Evolutionary conservation across 2,888 invertebrate genomes (phyloP), one percentile per base, ranked within the genome.

Genomic region (Pycnomerus fuliginosus): DNA sequence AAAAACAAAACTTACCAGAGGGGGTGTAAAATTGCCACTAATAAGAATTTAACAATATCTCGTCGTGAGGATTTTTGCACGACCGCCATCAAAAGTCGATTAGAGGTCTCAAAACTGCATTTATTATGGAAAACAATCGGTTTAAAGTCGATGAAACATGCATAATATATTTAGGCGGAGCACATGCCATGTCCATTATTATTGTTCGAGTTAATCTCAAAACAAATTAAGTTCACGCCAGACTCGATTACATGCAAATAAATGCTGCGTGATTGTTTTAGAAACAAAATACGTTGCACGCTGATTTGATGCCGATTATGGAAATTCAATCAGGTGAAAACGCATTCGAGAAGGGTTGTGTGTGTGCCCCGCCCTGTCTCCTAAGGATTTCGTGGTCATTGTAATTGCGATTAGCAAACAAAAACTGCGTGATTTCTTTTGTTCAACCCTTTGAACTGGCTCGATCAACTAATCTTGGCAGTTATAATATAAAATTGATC

Each of bases 321-420:
- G 34, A 37, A 47, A 47, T 23, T 42, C 42, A 47, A 12, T 22
- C 42, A 24, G 37, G 42, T 47, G 46, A 17, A 25, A 47, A 47
- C 22, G 28, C 32, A 42, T 47, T 47, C 33, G 38, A 40, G 24
- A 39, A 45, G 38, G 46, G 46, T 30, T 30, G 35, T 17, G 25
- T n/a, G 23, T 16, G 28, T 32, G 44, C 50, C 48, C 52, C 53
- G 48, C 54, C 54, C 53, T 37, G 43, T 50, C 48, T 45, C 42
- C 37, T 38, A 14, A 34, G 42, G 52, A 53, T 52, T 50, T 48
- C 48, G 38, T 38, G 33, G 41, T 17, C 45, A 47, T 28, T 7
- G 37, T 53, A 56, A 54, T 56, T 54, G 48, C 51, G 50, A 52
- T 50, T 50, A 49, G 44, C 54, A n/a, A 50, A 56, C 52, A 56